These are phyloP conservation scores for Galerucella pusilla DNA, from an alignment of 2,888 invertebrate species.

Conservation along the genomic window DNA sequence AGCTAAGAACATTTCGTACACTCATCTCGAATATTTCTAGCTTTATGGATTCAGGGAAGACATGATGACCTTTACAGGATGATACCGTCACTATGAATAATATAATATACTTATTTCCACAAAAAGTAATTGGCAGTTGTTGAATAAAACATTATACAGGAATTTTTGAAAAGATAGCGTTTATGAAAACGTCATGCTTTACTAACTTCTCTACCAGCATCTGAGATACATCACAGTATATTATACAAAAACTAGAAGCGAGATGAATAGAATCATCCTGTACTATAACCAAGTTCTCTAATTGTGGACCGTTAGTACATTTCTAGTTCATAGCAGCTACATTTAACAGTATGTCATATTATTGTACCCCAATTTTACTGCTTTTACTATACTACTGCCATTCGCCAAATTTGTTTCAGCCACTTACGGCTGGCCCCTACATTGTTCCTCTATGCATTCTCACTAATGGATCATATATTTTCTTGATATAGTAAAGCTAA, in stretches of 20 bases:
- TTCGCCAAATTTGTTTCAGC: conserved; percentile 42
- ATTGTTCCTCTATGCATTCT: conserved; percentile 36
- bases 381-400: conserved; percentile 53
- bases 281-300: conserved; percentile 59
- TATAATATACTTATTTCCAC: not conserved
- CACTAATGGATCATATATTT: conserved; percentile 43
- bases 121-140: too few species aligned
- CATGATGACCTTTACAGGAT: conserved; percentile 59
- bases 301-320: conserved; percentile 65
- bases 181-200: too few species aligned
- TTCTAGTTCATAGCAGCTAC: conserved; percentile 64
- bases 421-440: conserved; percentile 37
- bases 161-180: too few species aligned
- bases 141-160: too few species aligned
- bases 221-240: too few species aligned
- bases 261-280: conserved; percentile 10
- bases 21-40: conserved; percentile 55
- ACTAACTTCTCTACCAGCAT: too few species aligned
- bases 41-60: conserved; percentile 55
- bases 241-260: too few species aligned
- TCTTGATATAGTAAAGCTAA: conserved; percentile 33
- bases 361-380: conserved; percentile 55
- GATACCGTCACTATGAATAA: not conserved
- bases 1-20: conserved; percentile 59
- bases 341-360: conserved; percentile 62